Base-by-base conservation (phyloP, 2,113 vertebrate species). In the Pimephales promelas region DNA sequence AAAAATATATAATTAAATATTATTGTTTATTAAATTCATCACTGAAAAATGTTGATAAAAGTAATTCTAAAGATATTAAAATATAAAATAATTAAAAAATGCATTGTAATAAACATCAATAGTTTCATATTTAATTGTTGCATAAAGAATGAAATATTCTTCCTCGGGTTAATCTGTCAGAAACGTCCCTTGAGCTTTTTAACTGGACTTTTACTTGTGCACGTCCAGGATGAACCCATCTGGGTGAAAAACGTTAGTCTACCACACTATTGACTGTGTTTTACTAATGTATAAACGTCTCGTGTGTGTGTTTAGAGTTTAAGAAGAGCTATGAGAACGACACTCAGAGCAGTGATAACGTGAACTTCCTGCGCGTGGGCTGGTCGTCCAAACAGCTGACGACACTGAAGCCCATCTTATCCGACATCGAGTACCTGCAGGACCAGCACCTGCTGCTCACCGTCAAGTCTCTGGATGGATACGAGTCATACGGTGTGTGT, bases 301-400 rank as follows among this genome's bases (percentile, higher is more conserved):
- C 49, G 9, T 8, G 54, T 7, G 18, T 77, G 80, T 85, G 3
- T 75, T 14, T 45, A 98, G 97, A 99, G 87, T 98, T 97, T 84
- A 99, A 98, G 93, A 99, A 99, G 93, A 98, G 97, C 87, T 97
- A 96, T 0, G 98, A 99, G 92, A 99, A 99, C 0, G 98, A 99
- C 92, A 95, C 92, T 76, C 98, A 99, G 93, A 98, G 95, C 93
- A 97, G 97, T 11, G 98, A 99, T 92, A 98, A 98, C 79, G 91
- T 99, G 89, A 99, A 98, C 92, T 99, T 99, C 90, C 94, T 99
- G 87, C 97, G 97, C 14, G 96, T 99, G 83, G 96, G 98, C 85
- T 99, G 98, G 98, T 97, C 97, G 2, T 96, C 95, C 0, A 95
- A 97, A 89, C 98, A 99, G 91, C 93, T 99, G 72, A 98, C 98